Evolutionary conservation across 2,888 invertebrate genomes (phyloP).

Genomic region (Capitulum mitella): DNA sequence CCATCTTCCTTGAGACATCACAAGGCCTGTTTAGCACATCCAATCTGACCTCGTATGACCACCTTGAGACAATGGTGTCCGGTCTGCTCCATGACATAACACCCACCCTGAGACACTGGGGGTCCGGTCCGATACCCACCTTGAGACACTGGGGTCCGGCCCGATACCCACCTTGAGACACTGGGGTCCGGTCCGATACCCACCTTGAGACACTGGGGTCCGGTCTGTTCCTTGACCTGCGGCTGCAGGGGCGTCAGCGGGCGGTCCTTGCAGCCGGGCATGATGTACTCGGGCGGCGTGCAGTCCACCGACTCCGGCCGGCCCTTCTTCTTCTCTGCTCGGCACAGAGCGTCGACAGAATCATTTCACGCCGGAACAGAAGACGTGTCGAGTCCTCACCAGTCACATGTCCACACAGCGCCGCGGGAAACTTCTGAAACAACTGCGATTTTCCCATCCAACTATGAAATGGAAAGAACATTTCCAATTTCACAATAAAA

Average conservation of each 20-base stretch:
- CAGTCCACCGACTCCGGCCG: conserved; percentile 89
- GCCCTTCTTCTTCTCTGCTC: conserved; percentile 74
- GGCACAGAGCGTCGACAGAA: not conserved
- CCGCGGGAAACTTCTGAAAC: too few species aligned
- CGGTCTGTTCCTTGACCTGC: conserved; percentile 76
- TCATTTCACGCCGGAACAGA: too few species aligned
- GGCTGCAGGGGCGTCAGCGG: conserved; percentile 84
- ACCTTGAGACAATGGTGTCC: not conserved
- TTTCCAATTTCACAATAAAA: too few species aligned
- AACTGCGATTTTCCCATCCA: too few species aligned
- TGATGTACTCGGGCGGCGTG: conserved; percentile 91
- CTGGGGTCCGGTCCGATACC: conserved; percentile 66
- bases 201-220: conserved; percentile 76
- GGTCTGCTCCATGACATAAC: not conserved
- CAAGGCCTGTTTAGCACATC: too few species aligned
- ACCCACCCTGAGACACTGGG: not conserved
- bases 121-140: not conserved
- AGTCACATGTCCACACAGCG: too few species aligned
- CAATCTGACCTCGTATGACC: too few species aligned
- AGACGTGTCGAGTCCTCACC: too few species aligned
- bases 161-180: conserved; percentile 61
- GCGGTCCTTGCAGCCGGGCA: conserved; percentile 82
- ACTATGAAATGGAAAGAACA: too few species aligned
- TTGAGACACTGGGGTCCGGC: not conserved
- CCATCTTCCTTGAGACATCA: too few species aligned